phyloP scores from a whole-genome alignment of 2,888 invertebrate species.

The Drosophila vallismaia region DNA sequence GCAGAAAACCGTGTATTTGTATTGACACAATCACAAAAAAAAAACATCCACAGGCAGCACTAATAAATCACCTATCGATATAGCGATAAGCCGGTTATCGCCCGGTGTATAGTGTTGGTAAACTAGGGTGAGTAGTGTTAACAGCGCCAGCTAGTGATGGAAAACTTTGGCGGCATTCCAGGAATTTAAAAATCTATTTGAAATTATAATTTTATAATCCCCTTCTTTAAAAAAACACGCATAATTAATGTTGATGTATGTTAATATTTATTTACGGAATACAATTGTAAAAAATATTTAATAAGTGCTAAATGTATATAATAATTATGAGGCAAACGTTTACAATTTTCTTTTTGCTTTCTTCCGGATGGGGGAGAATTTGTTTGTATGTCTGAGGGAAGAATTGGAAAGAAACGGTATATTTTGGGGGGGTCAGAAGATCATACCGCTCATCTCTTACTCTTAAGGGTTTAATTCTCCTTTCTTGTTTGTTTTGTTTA shows the following conservation, averaged over 20 bases:
- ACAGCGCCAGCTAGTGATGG: not conserved
- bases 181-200: not conserved
- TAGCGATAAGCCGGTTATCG: conserved; percentile 5
- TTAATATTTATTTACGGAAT: conserved; percentile 57
- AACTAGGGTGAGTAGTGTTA: not conserved
- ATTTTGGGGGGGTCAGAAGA: not conserved
- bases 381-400: not conserved
- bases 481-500: not conserved
- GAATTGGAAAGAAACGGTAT: conserved; percentile 6
- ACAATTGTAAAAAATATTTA: conserved; percentile 69
- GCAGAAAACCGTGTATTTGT: conserved; percentile 65
- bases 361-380: conserved; percentile 16
- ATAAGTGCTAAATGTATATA: conserved; percentile 62
- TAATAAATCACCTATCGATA: conserved; percentile 47
- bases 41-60: conserved; percentile 51
- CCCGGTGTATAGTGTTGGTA: not conserved
- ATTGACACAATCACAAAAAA: conserved; percentile 70
- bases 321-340: conserved; percentile 70
- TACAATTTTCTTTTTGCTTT: conserved; percentile 44
- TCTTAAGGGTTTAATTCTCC: conserved; percentile 1
- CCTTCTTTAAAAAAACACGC: too few relatives aligned
- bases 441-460: conserved; percentile 6
- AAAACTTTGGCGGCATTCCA: not conserved
- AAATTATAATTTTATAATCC: not conserved
- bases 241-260: conserved; percentile 24